These are phyloP conservation scores for Hydrotaea diabolus DNA, from an alignment of 2,888 invertebrate genomes.

Conservation along the genomic window DNA sequence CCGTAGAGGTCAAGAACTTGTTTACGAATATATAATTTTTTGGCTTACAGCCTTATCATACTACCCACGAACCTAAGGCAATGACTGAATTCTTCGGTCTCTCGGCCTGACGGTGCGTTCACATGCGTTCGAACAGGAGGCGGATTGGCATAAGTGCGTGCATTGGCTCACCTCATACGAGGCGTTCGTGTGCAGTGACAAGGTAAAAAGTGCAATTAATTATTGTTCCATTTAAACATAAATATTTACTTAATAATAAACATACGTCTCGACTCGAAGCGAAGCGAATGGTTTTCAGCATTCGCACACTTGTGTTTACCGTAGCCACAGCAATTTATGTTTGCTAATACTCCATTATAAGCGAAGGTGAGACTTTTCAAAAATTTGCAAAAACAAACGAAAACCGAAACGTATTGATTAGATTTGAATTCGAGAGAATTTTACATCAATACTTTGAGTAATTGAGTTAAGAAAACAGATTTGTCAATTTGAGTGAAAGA, in stretches of 20 bases:
- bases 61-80: not conserved
- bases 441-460: no score
- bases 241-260: slow-evolving; percentile 31
- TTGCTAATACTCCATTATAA: slow-evolving; percentile 6
- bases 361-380: slow-evolving; percentile 25
- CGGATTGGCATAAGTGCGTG: not conserved
- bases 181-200: slow-evolving; percentile 13
- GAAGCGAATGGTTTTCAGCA: no score
- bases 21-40: no score
- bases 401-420: not conserved
- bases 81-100: not conserved
- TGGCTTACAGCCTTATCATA: not conserved
- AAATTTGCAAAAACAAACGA: not conserved
- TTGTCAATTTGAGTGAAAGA: no score
- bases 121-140: not conserved
- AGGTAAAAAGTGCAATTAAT: slow-evolving; percentile 39
- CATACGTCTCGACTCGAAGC: not conserved
- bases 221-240: slow-evolving; percentile 34
- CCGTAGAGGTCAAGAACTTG: no score
- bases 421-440: not conserved
- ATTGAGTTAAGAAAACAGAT: no score
- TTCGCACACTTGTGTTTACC: not conserved
- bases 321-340: not conserved
- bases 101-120: not conserved
- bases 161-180: not conserved